Base-by-base conservation (phyloP, 1,140 invertebrate genomes). In the Cylas formicarius region DNA sequence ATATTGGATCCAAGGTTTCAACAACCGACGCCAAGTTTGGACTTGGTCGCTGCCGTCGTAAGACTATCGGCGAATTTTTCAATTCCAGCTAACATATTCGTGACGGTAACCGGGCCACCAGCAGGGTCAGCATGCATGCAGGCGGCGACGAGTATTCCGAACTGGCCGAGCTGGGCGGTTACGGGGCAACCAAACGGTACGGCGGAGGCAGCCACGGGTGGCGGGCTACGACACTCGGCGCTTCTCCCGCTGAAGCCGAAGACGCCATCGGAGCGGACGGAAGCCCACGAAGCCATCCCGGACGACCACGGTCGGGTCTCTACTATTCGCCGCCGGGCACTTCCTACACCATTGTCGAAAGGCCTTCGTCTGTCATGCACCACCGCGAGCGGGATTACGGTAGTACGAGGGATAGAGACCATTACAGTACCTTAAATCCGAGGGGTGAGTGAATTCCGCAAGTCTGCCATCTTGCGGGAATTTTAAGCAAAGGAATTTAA, bases 311-410 rank as follows among this genome's bases (percentile, higher is more conserved):
- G 4, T 73, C 76, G n/a, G 77, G 77, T 8, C 67, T 78, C 2
- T 81, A 81, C 58, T 80, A 81, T 56, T 80, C 77, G 22, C 77
- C 78, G 42, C 78, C 78, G 7, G 77, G 84, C 31, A 87, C 84
- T 43, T 86, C 82, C 28, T 88, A 88, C 67, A 88, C 84, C 53
- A 87, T 88, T 63, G 79, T 87, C 53, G 85, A 87, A 67, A 73
- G 84, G 34, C 83, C 83, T 21, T 80, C 82, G 45, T 82, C 81
- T 51, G 81, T 81, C 20, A 79, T 82, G 49, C 74, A 77, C 52
- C 77, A 80, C 65, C 19, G 46, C 36, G 36, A 52, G 44, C 14
- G 32, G 18, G 41, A 43, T 14, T n/a, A n/a, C n/a, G n/a, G n/a
- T n/a, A n/a, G n/a, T n/a, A n/a, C n/a, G n/a, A 26, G 44, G 13